These are phyloP conservation scores for Porphyrio hochstetteri DNA, from an alignment of 2,113 vertebrate genomes.

Conservation along the genomic window DNA sequence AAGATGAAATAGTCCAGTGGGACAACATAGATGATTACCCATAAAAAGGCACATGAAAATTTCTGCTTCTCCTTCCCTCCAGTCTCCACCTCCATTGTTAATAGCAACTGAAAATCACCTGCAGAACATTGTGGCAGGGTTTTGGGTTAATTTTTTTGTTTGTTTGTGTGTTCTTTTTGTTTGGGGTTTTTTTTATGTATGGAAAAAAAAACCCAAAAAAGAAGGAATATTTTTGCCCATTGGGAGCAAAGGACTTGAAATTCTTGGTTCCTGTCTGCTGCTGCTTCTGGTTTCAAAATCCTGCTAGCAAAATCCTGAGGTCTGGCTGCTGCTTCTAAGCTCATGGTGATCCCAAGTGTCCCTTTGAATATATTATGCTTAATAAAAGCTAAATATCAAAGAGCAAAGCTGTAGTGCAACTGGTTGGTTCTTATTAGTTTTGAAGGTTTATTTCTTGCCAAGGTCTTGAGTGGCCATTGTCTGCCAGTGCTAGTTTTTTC, in stretches of 20 bases:
- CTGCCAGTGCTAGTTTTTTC: neutral
- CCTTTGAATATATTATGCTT: neutral
- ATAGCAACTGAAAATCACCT: neutral
- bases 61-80: neutral
- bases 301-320: neutral
- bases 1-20: neutral
- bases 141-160: neutral
- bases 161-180: neutral
- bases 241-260: neutral
- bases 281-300: constrained; percentile 15
- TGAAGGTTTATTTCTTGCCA: neutral
- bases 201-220: neutral
- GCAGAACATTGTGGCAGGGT: neutral
- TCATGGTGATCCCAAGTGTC: neutral
- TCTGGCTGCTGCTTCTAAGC: constrained; percentile 15
- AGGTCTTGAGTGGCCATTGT: neutral
- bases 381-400: neutral
- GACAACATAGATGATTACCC: neutral
- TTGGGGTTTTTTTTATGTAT: neutral
- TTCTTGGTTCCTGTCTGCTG: neutral
- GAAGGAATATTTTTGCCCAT: neutral
- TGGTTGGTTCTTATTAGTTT: neutral
- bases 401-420: neutral
- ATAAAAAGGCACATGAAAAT: neutral
- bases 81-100: neutral